These are phyloP conservation scores for Pogonomyrmex barbatus DNA, from an alignment of 1,140 invertebrate species.

Conservation along the genomic window DNA sequence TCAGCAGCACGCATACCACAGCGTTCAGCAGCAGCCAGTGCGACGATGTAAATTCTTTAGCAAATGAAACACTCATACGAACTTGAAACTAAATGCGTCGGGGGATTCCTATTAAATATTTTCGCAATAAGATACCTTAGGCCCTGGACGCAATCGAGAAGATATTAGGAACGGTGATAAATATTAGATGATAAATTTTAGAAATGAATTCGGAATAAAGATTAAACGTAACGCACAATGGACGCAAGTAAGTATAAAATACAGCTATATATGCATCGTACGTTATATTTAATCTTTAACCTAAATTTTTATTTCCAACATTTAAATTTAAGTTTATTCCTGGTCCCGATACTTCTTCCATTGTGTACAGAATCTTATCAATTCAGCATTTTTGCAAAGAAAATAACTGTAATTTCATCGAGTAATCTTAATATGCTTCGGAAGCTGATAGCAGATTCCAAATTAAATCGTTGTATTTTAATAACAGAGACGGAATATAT, in stretches of 20 bases:
- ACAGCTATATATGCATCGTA: no score
- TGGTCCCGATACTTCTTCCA: no score
- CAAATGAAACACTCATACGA: slow-evolving; percentile 45
- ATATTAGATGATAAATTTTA: no score
- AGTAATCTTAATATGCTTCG: not conserved
- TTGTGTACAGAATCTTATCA: not conserved
- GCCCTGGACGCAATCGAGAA: no score
- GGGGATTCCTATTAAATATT: slow-evolving; percentile 9
- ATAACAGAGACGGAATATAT: not conserved
- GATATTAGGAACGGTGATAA: no score
- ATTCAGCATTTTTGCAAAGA: not conserved
- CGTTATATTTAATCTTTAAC: no score
- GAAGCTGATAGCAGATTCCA: not conserved
- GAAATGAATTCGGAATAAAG: no score
- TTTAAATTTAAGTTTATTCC: no score
- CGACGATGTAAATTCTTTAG: slow-evolving; percentile 54
- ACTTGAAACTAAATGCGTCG: slow-evolving; percentile 3
- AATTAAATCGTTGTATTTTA: not conserved
- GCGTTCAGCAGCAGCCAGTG: not conserved
- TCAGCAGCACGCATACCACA: not conserved
- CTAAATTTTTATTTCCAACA: no score
- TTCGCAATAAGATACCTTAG: not conserved
- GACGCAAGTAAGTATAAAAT: no score
- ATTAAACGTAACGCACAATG: no score
- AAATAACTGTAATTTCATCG: not conserved